A percentile compares a stretch with the other conserved stretches of the same genome.
These are phyloP conservation scores for Falco naumanni DNA, from an alignment of 2,797 vertebrate species.

Conservation along the genomic window DNA sequence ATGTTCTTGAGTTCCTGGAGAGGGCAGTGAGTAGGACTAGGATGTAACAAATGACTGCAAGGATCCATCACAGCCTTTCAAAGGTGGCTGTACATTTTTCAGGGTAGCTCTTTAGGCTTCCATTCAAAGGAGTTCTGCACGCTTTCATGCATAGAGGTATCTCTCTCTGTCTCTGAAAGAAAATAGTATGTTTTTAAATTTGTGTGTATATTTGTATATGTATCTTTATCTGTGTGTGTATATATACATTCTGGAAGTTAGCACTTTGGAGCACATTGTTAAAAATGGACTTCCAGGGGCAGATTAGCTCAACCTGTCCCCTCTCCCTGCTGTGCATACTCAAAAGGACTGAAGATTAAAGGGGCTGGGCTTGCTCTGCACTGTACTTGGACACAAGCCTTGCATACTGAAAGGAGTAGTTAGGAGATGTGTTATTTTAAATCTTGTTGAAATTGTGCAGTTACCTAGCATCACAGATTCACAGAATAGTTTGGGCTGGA, in stretches of 20 bases:
- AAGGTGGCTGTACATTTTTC: background rate
- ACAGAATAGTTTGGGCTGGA: background rate
- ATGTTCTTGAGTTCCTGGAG: background rate
- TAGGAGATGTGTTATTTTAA: background rate
- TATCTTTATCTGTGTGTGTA: fast-evolving
- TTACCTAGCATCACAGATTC: background rate
- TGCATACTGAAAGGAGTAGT: background rate
- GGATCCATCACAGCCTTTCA: background rate
- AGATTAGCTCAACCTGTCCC: background rate
- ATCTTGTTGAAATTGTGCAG: background rate
- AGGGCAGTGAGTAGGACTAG: background rate
- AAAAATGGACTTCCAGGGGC: background rate
- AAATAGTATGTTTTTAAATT: background rate
- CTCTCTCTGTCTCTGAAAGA: too few species aligned
- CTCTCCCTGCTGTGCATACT: background rate
- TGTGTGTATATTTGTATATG: background rate
- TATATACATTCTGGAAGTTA: background rate
- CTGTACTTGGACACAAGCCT: background rate
- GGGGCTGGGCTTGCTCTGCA: background rate
- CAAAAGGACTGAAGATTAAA: background rate
- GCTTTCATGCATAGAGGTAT: background rate
- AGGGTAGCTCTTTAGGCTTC: background rate
- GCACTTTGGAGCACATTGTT: background rate
- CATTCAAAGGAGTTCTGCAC: background rate
- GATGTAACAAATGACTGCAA: background rate